Evolutionary conservation across 1,140 invertebrate species (phyloP), one percentile per base, ranked within the genome.

Genomic region (Rhagoletis zephyria): DNA sequence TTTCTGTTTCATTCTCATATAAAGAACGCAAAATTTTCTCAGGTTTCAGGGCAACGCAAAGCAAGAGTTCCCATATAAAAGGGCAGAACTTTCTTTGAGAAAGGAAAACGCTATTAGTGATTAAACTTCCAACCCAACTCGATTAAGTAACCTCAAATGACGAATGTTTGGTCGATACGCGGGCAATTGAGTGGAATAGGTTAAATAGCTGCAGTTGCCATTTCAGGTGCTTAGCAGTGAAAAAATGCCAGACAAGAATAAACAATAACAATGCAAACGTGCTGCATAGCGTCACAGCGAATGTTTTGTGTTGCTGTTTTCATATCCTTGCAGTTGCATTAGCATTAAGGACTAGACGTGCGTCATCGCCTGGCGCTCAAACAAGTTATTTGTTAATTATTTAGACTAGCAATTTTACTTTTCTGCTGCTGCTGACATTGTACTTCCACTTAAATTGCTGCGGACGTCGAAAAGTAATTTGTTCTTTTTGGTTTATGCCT

Each of bases 101-200:
- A n/a, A n/a, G n/a, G n/a, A n/a, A n/a, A n/a, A n/a, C n/a, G n/a
- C n/a, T n/a, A n/a, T n/a, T 56, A 45, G 67, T n/a, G 67, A 14
- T 16, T 74, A 45, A 74, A 45, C 40, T 10, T 7, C 51, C 51
- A 7, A 5, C 10, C 2, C 51, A 9, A 81, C 74, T 56, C 70
- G 2, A 51, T n/a, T 81, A 51, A 19, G 45, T 56, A 19, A 56
- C 14, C 19, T 16, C 74, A n/a, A 81, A 56, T 81, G 74, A 56
- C 74, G 48, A 77, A 59, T 81, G 74, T 81, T 81, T 81, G 74
- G 56, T 81, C 74, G 74, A 81, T 81, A 81, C 48, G 30, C 30
- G 16, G n/a, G n/a, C 16, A 2, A 81, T 16, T 81, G 74, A n/a
- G 48, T 51, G 48, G 48, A 30, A 10, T 7, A 7, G 74, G 74